These are phyloP conservation scores for Hyposoter dolosus DNA, from an alignment of 2,888 invertebrate genomes.

Conservation along the genomic window DNA sequence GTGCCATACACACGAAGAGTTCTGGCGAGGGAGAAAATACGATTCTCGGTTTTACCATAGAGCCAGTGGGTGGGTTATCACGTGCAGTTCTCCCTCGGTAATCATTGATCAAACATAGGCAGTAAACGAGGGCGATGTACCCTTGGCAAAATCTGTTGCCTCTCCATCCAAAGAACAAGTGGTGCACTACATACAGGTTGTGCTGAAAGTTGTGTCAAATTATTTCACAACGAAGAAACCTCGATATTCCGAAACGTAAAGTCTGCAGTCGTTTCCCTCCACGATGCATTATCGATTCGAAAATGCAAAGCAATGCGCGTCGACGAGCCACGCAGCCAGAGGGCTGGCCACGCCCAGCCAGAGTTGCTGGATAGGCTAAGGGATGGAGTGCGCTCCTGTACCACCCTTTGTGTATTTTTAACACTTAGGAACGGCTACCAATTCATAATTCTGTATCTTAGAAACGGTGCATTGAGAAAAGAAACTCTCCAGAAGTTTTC, in stretches of 20 bases:
- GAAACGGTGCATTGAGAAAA: not conserved
- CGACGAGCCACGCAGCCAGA: not conserved
- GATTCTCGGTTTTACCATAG: slow-evolving; percentile 46
- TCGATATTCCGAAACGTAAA: not conserved
- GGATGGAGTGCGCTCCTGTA: not conserved
- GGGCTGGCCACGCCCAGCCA: not conserved
- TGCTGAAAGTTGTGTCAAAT: not conserved
- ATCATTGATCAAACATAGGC: slow-evolving; percentile 78
- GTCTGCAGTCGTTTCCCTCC: not conserved
- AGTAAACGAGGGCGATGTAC: slow-evolving; percentile 54
- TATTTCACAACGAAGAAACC: not conserved
- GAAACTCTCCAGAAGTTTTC: not conserved
- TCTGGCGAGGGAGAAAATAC: slow-evolving; percentile 51
- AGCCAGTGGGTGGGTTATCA: slow-evolving; percentile 47
- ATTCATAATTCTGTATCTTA: not conserved
- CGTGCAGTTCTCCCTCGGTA: slow-evolving; percentile 55
- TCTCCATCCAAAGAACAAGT: slow-evolving; percentile 3
- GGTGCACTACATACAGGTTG: not conserved
- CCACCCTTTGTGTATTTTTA: not conserved
- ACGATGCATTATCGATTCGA: not conserved
- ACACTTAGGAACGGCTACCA: not conserved
- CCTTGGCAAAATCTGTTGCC: slow-evolving; percentile 32
- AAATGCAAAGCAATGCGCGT: not conserved
- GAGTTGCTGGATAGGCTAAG: not conserved
- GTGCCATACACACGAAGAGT: slow-evolving; percentile 18